A percentile compares a stretch with the other conserved stretches of the same genome.
These are phyloP conservation scores for Aepyceros melampus DNA, from an alignment of 2,113 vertebrate genomes.

Conservation along the genomic window DNA sequence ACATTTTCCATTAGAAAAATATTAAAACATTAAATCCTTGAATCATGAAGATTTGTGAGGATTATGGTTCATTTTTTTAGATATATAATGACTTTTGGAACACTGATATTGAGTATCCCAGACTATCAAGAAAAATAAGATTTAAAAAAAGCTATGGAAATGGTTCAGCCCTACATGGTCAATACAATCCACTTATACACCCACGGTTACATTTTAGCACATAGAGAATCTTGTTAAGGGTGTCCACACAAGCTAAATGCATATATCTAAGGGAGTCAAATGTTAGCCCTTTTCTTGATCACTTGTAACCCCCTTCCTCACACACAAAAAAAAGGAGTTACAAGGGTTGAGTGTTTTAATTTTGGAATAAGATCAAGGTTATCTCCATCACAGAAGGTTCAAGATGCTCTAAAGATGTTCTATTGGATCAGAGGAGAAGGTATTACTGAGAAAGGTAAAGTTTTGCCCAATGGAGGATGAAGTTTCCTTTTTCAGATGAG, in stretches of 20 bases:
- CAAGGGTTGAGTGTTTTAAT: background rate
- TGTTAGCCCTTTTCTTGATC: background rate
- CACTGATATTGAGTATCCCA: background rate
- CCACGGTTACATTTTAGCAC: background rate
- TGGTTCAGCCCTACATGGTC: background rate
- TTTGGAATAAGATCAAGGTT: background rate
- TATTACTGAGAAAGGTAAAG: background rate
- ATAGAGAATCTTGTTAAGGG: background rate
- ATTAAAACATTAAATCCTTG: constrained; percentile 27
- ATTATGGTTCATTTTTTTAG: background rate
- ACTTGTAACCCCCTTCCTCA: background rate
- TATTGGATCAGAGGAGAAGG: background rate
- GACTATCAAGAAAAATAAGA: background rate
- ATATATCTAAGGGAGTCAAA: background rate
- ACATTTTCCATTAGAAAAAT: constrained; percentile 20
- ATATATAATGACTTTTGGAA: background rate
- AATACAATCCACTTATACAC: background rate
- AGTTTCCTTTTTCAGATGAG: background rate
- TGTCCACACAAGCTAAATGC: background rate
- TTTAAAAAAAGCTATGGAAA: background rate
- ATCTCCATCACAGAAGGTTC: background rate
- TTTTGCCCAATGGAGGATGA: background rate
- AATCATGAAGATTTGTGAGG: background rate
- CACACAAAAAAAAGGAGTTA: background rate
- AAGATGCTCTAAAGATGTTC: background rate